Evolutionary conservation across 2,888 invertebrate genomes (phyloP).

Genomic region (Cepaea hortensis): DNA sequence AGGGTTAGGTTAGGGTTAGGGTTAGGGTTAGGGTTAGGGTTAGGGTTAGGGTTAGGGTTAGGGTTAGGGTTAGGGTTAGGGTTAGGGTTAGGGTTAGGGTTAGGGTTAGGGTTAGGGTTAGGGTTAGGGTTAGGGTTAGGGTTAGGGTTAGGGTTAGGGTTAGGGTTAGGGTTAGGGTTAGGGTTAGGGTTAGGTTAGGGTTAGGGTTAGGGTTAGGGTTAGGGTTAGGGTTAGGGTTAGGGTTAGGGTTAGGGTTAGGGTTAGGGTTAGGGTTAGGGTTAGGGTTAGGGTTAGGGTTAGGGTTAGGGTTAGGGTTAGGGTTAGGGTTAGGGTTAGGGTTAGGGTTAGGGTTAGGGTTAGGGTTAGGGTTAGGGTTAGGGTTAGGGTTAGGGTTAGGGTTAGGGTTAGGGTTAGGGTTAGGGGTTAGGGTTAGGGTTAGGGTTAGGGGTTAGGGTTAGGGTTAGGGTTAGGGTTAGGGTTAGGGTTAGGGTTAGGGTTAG

Average conservation of each 20-base stretch:
- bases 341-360: constrained; percentile 40
- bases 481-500: constrained; percentile 44
- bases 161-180: constrained; percentile 39
- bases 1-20: constrained; percentile 36
- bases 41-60: constrained; percentile 14
- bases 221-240: constrained; percentile 12
- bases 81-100: neutral
- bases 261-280: constrained; percentile 14
- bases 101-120: neutral
- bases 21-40: constrained; percentile 19
- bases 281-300: constrained; percentile 20
- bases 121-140: constrained; percentile 28
- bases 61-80: constrained; percentile 18
- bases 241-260: constrained; percentile 10
- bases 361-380: constrained; percentile 39
- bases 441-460: constrained; percentile 39
- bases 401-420: constrained; percentile 38
- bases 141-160: constrained; percentile 26
- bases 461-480: constrained; percentile 50
- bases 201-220: constrained; percentile 42
- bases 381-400: constrained; percentile 25
- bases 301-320: neutral
- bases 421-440: constrained; percentile 35
- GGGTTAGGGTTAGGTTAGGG: constrained; percentile 46
- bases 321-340: constrained; percentile 15